Conservation (phyloP, 2,797 vertebrate species). For the Threskiornis aethiopicus region DNA sequence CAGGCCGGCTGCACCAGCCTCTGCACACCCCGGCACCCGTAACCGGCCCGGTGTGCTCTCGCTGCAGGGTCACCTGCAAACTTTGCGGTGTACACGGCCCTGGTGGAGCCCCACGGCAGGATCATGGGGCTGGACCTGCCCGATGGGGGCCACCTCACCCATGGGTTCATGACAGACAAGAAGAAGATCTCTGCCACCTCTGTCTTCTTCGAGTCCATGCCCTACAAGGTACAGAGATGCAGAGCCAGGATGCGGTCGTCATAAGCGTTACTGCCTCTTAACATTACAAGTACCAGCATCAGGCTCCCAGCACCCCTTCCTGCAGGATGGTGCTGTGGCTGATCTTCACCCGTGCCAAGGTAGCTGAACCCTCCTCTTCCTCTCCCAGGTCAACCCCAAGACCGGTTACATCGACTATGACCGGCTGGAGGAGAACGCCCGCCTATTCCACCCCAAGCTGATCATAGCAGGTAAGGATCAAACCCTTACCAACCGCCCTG, state of each 20-base stretch:
- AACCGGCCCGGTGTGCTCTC: accelerated
- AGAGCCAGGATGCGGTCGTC: not conserved
- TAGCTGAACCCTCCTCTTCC: not conserved
- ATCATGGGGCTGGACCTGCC: conserved; percentile 99
- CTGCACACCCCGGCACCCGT: accelerated
- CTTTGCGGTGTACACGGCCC: conserved; percentile 91
- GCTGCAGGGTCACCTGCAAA: conserved; percentile 91
- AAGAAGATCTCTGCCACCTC: conserved; percentile 97
- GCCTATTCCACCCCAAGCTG: conserved; percentile 91
- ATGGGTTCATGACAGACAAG: conserved; percentile 98
- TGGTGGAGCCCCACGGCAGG: conserved; percentile 93
- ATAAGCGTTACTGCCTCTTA: not conserved
- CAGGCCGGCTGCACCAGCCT: not conserved
- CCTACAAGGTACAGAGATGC: conserved; percentile 87
- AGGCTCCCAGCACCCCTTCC: not conserved
- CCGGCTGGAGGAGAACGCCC: conserved; percentile 87
- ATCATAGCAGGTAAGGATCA: conserved; percentile 88
- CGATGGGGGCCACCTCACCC: conserved; percentile 94
- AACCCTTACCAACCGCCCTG: accelerated
- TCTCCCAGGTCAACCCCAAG: conserved; percentile 85
- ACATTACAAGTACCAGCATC: not conserved
- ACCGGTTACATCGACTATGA: conserved; percentile 94
- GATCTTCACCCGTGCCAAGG: not conserved
- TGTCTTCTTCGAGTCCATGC: conserved; percentile 99
- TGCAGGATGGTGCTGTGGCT: not conserved